These are phyloP conservation scores for Agrypnia vestita DNA, from an alignment of 1,140 invertebrate species.

Conservation along the genomic window DNA sequence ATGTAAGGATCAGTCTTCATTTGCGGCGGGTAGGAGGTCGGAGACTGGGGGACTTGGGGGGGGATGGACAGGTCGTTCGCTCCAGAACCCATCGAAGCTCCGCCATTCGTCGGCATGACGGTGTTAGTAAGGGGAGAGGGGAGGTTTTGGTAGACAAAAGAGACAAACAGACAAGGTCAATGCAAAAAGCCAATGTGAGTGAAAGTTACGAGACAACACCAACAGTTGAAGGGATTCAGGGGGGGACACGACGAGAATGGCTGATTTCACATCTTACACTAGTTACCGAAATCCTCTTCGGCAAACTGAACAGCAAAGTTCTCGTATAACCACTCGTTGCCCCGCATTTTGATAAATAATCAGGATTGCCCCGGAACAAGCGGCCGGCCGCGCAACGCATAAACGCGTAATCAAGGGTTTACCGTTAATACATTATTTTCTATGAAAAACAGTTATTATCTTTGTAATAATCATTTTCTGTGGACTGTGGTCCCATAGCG, in stretches of 20 bases:
- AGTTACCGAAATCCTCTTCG: no score
- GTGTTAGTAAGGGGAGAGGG: constrained; percentile 58
- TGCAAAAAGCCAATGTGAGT: constrained; percentile 58
- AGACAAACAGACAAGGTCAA: constrained; percentile 65
- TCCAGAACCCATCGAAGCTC: constrained; percentile 59
- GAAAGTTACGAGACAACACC: constrained; percentile 44
- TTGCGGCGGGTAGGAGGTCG: constrained; percentile 71
- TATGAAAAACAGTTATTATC: no score
- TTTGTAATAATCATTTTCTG: no score
- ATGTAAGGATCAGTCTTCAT: constrained; percentile 81
- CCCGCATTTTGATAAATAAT: no score
- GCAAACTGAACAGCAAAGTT: no score
- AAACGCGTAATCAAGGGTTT: no score
- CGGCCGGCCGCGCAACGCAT: no score
- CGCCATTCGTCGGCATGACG: constrained; percentile 62
- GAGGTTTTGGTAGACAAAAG: constrained; percentile 65
- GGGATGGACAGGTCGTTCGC: constrained; percentile 49
- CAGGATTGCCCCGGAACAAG: no score
- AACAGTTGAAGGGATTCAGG: constrained; percentile 11
- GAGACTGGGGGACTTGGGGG: constrained; percentile 65
- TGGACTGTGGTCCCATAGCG: no score
- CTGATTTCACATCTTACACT: background rate
- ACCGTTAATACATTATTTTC: no score
- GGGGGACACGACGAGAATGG: constrained; percentile 24
- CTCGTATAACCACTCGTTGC: no score